Base-by-base conservation (phyloP, 2,888 invertebrate genomes). In the Formica aserva region DNA sequence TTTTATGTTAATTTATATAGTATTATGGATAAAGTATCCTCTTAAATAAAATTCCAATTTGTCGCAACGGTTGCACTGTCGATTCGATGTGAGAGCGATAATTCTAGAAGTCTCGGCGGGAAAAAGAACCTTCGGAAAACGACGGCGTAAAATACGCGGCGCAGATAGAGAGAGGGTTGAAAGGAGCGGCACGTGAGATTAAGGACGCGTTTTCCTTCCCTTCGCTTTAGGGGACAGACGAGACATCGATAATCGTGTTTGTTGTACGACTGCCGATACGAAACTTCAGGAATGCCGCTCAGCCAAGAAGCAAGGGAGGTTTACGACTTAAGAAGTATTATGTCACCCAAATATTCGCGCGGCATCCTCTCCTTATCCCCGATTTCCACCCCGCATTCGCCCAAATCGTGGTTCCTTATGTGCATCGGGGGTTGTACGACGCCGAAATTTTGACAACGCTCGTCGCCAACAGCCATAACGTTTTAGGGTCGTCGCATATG, bases 321-420 rank as follows among this genome's bases (percentile, higher is more conserved):
- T 92, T 92, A 92, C 87, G 92, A 92, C 91, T 89, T 88, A 78
- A 82, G 83, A 88, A 91, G 90, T 88, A 91, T 89, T 86, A 91
- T 88, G 89, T 89, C 87, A 85, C 80, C 74, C 87, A 83, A 87
- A 78, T 87, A 81, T 82, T 66, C 84, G 60, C 45, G 57, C 66
- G 45, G 74, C 80, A 80, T 78, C 74, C 75, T 22, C 75, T 26
- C 9, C 48, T 32, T 45, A 15, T n/a, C 78, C 78, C 63, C 41
- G 35, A 29, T 26, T 5, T 26, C 26, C 60, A n/a, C n/a, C 52
- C 52, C 52, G n/a, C 52, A 9, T n/a, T 29, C 26, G 75, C 29
- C 75, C 18, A 57, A 71, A 65, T 75, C 74, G 60, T 38, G 66
- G 66, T 62, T 84, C 60, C 75, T 76, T 76, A 69, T 76, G 71